phyloP scores from a whole-genome alignment of 2,888 invertebrate genomes.

The Azorinus chamasolen region DNA sequence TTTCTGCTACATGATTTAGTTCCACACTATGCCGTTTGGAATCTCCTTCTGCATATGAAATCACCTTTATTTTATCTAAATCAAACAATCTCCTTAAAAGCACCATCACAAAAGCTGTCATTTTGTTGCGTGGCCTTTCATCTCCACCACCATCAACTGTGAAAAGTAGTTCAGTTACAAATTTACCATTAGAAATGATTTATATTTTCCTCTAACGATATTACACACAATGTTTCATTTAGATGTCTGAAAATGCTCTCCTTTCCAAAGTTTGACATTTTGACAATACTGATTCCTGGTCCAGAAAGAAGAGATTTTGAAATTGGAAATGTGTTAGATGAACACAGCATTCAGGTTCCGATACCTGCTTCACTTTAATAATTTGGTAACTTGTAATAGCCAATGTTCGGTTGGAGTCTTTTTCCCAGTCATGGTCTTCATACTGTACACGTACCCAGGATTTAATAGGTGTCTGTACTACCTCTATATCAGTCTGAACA shows the following conservation, averaged over 20 bases:
- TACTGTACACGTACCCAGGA: too few species aligned
- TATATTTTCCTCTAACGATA: slow-evolving; percentile 20
- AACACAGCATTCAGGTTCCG: too few species aligned
- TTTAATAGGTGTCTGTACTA: too few species aligned
- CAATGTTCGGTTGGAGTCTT: too few species aligned
- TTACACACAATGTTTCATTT: slow-evolving; percentile 34
- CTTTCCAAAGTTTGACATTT: slow-evolving; percentile 16
- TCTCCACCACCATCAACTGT: slow-evolving; percentile 38
- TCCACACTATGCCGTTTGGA: slow-evolving; percentile 34
- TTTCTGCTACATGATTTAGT: slow-evolving; percentile 25
- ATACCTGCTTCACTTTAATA: too few species aligned
- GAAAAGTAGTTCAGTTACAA: slow-evolving; percentile 24
- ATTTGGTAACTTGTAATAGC: too few species aligned
- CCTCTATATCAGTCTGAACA: too few species aligned
- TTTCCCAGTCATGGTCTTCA: too few species aligned
- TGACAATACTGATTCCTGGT: slow-evolving; percentile 28
- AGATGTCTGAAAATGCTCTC: slow-evolving; percentile 20
- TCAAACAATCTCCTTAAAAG: slow-evolving; percentile 27
- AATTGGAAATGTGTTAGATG: slow-evolving; percentile 9
- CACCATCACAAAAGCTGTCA: slow-evolving; percentile 16
- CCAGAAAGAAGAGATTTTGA: slow-evolving; percentile 20
- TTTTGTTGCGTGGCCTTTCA: slow-evolving; percentile 35
- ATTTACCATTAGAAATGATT: slow-evolving; percentile 20
- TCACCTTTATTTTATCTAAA: slow-evolving; percentile 26
- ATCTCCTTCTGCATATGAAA: slow-evolving; percentile 34